phyloP scores from a whole-genome alignment of 2,888 invertebrate genomes.

The Leptinotarsa peninsularis region DNA sequence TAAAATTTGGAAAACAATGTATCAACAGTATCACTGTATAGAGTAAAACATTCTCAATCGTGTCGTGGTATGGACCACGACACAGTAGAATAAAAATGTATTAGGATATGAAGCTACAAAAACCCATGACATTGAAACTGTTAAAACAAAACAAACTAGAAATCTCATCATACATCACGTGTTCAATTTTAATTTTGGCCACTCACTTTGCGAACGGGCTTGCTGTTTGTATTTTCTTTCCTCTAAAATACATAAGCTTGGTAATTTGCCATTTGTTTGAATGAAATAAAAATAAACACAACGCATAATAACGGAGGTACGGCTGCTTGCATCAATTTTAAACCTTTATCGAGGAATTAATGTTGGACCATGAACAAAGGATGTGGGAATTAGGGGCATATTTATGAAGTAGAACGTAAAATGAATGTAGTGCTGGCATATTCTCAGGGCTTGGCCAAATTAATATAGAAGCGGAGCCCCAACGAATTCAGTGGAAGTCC shows the following conservation, averaged over 20 bases:
- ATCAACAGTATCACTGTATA: too few species aligned
- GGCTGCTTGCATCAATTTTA: conserved; percentile 11
- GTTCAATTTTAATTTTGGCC: not conserved
- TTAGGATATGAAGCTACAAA: too few species aligned
- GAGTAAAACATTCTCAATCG: too few species aligned
- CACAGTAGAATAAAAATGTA: too few species aligned
- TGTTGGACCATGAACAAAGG: conserved; percentile 28
- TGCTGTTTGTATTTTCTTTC: not conserved
- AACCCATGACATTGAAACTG: too few species aligned
- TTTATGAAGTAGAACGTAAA: conserved; percentile 35
- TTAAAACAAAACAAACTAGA: too few species aligned
- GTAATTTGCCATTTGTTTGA: not conserved
- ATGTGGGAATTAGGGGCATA: conserved; percentile 25
- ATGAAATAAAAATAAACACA: conserved; percentile 13
- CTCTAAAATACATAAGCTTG: not conserved
- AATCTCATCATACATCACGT: not conserved
- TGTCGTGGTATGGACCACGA: too few species aligned
- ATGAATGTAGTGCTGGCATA: conserved; percentile 33
- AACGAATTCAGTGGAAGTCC: conserved; percentile 30
- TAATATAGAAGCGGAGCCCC: conserved; percentile 30
- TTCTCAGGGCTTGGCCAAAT: conserved; percentile 31
- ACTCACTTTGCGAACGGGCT: not conserved
- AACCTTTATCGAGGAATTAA: conserved; percentile 10
- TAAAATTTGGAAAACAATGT: too few species aligned
- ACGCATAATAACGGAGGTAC: conserved; percentile 10